These are phyloP conservation scores for Anthoscopus minutus DNA, from an alignment of 2,113 vertebrate species.

Conservation along the genomic window DNA sequence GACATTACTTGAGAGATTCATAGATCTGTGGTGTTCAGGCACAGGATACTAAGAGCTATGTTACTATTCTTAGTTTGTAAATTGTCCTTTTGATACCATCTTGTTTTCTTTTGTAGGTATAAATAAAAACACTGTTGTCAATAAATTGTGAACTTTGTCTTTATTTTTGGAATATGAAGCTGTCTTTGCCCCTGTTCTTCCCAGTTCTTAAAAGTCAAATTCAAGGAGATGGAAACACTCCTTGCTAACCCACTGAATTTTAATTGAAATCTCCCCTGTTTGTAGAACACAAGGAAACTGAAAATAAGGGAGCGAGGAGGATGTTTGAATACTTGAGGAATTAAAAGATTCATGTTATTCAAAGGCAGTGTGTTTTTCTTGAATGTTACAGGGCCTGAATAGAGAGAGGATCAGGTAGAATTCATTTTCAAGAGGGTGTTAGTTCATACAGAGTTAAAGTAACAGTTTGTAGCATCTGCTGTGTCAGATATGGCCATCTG, in stretches of 20 bases:
- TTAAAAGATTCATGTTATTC: not conserved
- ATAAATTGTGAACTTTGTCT: constrained; percentile 64
- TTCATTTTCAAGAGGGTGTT: not conserved
- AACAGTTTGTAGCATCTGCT: not conserved
- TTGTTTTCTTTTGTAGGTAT: constrained; percentile 86
- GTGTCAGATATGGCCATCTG: not conserved
- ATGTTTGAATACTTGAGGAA: not conserved
- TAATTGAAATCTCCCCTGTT: not conserved
- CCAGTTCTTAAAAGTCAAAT: not conserved
- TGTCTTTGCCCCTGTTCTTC: not conserved
- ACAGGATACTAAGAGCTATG: constrained; percentile 75
- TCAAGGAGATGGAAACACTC: not conserved
- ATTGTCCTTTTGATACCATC: constrained; percentile 83
- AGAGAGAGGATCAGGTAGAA: not conserved
- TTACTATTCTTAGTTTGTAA: constrained; percentile 79
- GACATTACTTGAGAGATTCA: constrained; percentile 69
- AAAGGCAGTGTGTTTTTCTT: not conserved
- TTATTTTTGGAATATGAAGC: constrained; percentile 52
- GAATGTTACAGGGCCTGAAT: not conserved
- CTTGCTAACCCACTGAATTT: not conserved
- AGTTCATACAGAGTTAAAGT: not conserved
- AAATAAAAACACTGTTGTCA: constrained; percentile 82
- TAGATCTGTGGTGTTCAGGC: constrained; percentile 71
- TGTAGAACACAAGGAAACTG: not conserved
- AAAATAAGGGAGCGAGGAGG: not conserved